Percentiles rank a stretch among this genome's conserved stretches.
phyloP scores from a whole-genome alignment of 1,140 invertebrate species.

The Magallana angulata region DNA sequence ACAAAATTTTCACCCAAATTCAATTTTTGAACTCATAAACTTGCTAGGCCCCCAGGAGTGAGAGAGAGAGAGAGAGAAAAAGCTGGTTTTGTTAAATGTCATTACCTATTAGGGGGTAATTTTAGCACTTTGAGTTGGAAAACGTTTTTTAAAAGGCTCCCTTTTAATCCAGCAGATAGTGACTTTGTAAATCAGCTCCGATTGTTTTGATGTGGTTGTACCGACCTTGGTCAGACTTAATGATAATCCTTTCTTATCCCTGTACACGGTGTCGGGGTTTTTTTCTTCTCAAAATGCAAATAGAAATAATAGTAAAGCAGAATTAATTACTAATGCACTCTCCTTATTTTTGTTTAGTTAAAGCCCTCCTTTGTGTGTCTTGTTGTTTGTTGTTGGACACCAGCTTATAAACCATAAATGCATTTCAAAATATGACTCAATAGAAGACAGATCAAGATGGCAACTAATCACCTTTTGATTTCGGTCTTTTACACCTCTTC shows the following conservation, averaged over 20 bases:
- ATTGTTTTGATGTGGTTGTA: slow-evolving; percentile 35
- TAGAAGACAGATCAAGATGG: slow-evolving; percentile 30
- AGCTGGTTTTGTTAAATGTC: background rate
- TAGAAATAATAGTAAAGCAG: background rate
- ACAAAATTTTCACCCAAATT: background rate
- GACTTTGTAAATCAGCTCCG: background rate
- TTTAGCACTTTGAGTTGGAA: background rate
- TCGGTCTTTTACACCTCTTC: background rate
- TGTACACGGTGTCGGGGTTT: background rate
- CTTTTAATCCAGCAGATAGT: background rate
- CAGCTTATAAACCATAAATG: background rate
- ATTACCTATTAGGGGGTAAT: slow-evolving; percentile 17
- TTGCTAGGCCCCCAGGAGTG: background rate
- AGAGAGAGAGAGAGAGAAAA: background rate
- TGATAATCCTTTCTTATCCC: slow-evolving; percentile 24
- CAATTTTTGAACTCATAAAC: slow-evolving; percentile 18
- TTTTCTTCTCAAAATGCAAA: no score
- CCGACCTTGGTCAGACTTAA: background rate
- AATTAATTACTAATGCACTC: slow-evolving; percentile 22
- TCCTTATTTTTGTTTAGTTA: slow-evolving; percentile 10
- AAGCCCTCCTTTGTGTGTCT: slow-evolving; percentile 1
- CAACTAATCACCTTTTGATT: background rate
- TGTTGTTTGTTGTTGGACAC: slow-evolving; percentile 10
- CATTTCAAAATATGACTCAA: slow-evolving; percentile 15
- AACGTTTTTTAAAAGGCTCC: background rate